These are phyloP conservation scores for Actenoides hombroni DNA, from an alignment of 2,113 vertebrate genomes.

Conservation along the genomic window DNA sequence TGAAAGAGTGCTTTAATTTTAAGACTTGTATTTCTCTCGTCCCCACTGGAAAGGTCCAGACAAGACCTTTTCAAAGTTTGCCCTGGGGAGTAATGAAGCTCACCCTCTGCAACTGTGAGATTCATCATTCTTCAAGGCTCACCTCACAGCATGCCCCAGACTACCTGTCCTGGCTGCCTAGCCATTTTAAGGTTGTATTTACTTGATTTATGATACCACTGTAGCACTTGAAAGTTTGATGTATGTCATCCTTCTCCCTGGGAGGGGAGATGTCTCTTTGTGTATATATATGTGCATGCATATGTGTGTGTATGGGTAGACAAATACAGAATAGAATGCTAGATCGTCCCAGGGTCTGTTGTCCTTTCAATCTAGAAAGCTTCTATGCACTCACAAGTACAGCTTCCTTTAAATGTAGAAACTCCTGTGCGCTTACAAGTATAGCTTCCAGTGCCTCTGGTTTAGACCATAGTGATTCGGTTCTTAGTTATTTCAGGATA, in stretches of 20 bases:
- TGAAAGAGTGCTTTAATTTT: background rate
- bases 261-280: background rate
- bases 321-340: background rate
- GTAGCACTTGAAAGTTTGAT: background rate
- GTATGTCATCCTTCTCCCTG: accelerated
- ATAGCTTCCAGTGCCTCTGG: background rate
- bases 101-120: background rate
- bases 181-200: background rate
- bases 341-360: background rate
- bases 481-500: background rate
- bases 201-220: background rate
- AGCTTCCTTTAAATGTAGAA: background rate
- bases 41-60: background rate
- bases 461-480: background rate
- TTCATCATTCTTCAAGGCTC: background rate
- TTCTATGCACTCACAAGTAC: background rate
- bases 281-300: too few relatives aligned
- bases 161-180: background rate
- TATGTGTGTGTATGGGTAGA: accelerated
- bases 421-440: background rate
- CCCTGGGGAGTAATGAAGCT: background rate
- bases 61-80: background rate
- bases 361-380: background rate
- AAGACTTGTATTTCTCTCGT: background rate
- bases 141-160: background rate